Conservation (phyloP, 1,140 invertebrate species). For the Acromyrmex heyeri region DNA sequence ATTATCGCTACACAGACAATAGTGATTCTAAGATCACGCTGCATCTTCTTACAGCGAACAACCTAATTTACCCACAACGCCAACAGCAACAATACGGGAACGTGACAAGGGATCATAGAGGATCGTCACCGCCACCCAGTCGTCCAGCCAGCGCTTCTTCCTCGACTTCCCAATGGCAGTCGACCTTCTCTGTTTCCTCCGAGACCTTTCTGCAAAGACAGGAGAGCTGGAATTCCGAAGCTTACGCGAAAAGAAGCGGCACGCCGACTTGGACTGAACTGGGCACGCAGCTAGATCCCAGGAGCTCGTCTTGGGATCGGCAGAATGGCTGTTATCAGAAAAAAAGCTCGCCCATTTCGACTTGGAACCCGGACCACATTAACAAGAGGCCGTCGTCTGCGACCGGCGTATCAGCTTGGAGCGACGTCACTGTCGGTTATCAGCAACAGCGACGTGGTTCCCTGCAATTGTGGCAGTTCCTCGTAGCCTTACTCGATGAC, state of each 20-base stretch:
- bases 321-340: slow-evolving; percentile 79
- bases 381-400: slow-evolving; percentile 76
- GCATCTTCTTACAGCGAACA: slow-evolving; percentile 68
- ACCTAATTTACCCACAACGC: slow-evolving; percentile 76
- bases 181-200: slow-evolving; percentile 66
- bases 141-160: slow-evolving; percentile 79
- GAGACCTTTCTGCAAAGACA: slow-evolving; percentile 73
- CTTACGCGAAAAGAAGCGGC: slow-evolving; percentile 75
- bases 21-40: not conserved
- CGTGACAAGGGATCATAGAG: slow-evolving; percentile 70
- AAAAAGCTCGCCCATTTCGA: slow-evolving; percentile 75
- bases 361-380: slow-evolving; percentile 81
- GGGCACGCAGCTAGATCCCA: slow-evolving; percentile 79
- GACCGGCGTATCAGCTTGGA: slow-evolving; percentile 77
- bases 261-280: slow-evolving; percentile 83
- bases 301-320: slow-evolving; percentile 81
- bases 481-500: slow-evolving; percentile 95
- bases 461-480: slow-evolving; percentile 97
- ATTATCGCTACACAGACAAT: not conserved
- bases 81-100: slow-evolving; percentile 74
- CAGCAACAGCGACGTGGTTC: slow-evolving; percentile 91
- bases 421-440: slow-evolving; percentile 79
- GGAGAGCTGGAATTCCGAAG: slow-evolving; percentile 76
- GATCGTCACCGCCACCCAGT: slow-evolving; percentile 76
- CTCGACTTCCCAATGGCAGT: slow-evolving; percentile 79